phyloP scores from a whole-genome alignment of 2,888 invertebrate genomes.

The Aricia artaxerxes region DNA sequence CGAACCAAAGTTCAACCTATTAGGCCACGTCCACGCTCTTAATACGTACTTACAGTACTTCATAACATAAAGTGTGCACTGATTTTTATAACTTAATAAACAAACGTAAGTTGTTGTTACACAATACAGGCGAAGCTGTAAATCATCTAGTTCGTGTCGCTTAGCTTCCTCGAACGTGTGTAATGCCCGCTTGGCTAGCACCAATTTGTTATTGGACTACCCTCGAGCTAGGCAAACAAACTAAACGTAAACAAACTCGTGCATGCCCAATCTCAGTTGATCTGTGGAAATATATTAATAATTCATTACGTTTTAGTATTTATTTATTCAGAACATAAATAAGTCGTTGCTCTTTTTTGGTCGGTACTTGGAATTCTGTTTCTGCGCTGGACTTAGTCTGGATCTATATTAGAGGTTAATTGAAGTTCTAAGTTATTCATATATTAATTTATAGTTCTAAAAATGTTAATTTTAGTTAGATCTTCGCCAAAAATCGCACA shows the following conservation, averaged over 20 bases:
- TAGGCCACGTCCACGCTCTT: too few species aligned
- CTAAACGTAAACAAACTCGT: conserved; percentile 73
- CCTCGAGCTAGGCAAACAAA: conserved; percentile 78
- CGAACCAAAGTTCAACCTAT: too few species aligned
- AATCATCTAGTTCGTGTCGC: conserved; percentile 72
- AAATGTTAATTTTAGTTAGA: not conserved
- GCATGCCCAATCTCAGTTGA: conserved; percentile 57
- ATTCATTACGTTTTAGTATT: conserved; percentile 28
- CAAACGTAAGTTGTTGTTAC: conserved; percentile 22
- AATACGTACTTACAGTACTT: too few species aligned
- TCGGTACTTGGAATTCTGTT: not conserved
- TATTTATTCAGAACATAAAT: conserved; percentile 5
- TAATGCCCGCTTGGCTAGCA: conserved; percentile 72
- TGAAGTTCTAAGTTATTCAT: not conserved
- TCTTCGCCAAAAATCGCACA: not conserved
- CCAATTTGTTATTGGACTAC: conserved; percentile 80
- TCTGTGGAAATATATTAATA: conserved; percentile 45
- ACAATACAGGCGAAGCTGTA: conserved; percentile 52
- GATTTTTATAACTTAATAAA: conserved; percentile 12
- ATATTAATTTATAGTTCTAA: too few species aligned
- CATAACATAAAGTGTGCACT: not conserved
- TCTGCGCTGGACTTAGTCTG: not conserved
- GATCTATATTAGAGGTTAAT: not conserved
- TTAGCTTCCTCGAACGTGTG: conserved; percentile 75
- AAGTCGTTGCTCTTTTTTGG: conserved; percentile 7